Percentiles rank a stretch among this genome's conserved stretches.
These are phyloP conservation scores for Pitangus sulphuratus DNA, from an alignment of 2,797 vertebrate genomes.

Conservation along the genomic window DNA sequence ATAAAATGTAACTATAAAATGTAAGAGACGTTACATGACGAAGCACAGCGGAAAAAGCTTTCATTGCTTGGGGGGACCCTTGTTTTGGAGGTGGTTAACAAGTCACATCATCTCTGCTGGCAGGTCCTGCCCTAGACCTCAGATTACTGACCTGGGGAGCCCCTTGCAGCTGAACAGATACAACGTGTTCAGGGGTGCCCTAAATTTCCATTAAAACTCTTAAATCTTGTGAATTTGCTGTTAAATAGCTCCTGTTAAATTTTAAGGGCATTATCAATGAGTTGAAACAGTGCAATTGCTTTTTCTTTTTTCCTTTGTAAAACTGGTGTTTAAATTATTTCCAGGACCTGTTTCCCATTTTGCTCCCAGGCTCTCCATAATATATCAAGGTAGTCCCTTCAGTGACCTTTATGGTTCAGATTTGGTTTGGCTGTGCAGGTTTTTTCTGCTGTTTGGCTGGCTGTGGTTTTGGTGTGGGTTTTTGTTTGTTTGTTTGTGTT, in stretches of 20 bases:
- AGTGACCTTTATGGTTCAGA: not conserved
- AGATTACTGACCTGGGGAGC: not conserved
- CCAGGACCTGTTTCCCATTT: conserved; percentile 13
- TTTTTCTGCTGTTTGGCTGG: not conserved
- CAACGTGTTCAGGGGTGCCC: not conserved
- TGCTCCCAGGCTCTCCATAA: not conserved
- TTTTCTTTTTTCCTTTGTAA: not conserved
- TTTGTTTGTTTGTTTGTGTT: too few relatives aligned
- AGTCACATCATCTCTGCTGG: fast-evolving
- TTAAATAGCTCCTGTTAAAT: conserved; percentile 27
- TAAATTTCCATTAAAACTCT: not conserved
- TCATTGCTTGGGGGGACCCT: not conserved
- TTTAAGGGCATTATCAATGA: conserved; percentile 34
- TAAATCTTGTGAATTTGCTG: not conserved
- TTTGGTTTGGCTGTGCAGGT: not conserved
- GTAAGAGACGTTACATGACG: fast-evolving
- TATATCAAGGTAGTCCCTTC: not conserved
- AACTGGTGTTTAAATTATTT: conserved; percentile 13
- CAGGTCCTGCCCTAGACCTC: not conserved
- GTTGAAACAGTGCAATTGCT: not conserved
- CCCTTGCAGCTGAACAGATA: not conserved
- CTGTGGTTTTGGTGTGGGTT: not conserved
- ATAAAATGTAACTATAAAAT: not conserved
- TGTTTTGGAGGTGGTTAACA: not conserved
- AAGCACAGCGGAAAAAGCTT: not conserved